Evolutionary conservation across 1,140 invertebrate species (phyloP), one percentile per base, ranked within the genome.

Genomic region (Trachelipus rathkii): DNA sequence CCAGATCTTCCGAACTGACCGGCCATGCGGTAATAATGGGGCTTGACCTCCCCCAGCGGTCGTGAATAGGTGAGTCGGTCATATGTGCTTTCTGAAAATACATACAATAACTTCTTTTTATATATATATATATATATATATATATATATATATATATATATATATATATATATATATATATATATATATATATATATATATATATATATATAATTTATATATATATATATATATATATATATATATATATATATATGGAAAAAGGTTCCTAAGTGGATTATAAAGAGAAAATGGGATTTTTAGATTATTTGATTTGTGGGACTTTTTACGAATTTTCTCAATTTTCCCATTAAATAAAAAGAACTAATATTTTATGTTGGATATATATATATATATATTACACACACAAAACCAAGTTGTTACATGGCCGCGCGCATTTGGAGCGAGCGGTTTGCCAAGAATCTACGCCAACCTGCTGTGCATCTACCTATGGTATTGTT

Each of bases 41-140:
- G 90, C 83, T 93, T 94, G 66, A 83, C 82, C 71, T 84, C 82
- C 81, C 89, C 92, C 10, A 89, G 89, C 0, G 93, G 92, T 75
- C 93, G 88, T 13, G 91, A 91, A 83, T 95, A 93, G 84, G 95
- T 92, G 76, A 95, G 85, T 84, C 93, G 92, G 85, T 95, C 94
- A 82, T 96, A 96, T 83, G 93, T 91, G 81, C 90, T 85, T 83
- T 92, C 91, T 90, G 84, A 72, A 67, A 71, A 33, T 33, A 33
- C 33, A 33, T 3, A 33, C 33, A 33, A 3, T 1, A 33, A 33
- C 1, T 33, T 33, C 11, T 68, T 15, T 68, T 4, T 68, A 68
- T 68, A n/a, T 68, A 68, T n/a, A 68, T 68, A 68, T 68, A 68
- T 68, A 68, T 68, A 19, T 68, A 68, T 68, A 68, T n/a, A 68